These are phyloP conservation scores for Pangasius sanitwongsei DNA, from an alignment of 2,797 vertebrate genomes.

Conservation along the genomic window DNA sequence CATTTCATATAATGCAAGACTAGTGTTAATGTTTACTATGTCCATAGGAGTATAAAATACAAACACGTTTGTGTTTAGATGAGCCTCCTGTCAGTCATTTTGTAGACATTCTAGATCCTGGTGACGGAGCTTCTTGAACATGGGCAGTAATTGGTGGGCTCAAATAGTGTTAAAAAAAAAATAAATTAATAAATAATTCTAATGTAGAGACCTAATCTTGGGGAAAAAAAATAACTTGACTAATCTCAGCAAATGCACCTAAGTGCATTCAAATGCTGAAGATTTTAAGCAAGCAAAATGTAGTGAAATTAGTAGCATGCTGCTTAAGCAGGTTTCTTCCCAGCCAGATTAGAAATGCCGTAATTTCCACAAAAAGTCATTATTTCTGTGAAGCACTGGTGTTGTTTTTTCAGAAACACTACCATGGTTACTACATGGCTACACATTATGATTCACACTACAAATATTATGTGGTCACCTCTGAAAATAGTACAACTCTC, in stretches of 20 bases:
- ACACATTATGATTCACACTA: neutral
- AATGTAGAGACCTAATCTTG: neutral
- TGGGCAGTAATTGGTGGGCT: too few species aligned
- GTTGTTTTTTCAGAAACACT: neutral
- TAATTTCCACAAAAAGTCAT: neutral
- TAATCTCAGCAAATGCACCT: neutral
- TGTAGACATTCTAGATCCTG: neutral
- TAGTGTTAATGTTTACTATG: neutral
- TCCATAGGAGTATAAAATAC: neutral
- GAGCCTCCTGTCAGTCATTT: neutral
- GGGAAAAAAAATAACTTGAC: neutral
- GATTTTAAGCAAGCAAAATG: neutral
- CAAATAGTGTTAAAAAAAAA: too few species aligned
- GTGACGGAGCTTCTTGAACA: too few species aligned
- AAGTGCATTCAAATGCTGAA: neutral
- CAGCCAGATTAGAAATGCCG: neutral
- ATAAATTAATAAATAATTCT: too few species aligned
- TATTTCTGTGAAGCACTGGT: neutral
- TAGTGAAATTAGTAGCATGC: neutral
- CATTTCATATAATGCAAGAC: neutral
- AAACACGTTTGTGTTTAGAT: too few species aligned
- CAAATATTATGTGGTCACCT: neutral
- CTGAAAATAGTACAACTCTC: neutral
- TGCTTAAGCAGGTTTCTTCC: neutral
- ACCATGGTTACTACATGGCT: too few species aligned